Base-by-base conservation (phyloP, 2,888 invertebrate species). In the Andrena minutula region DNA sequence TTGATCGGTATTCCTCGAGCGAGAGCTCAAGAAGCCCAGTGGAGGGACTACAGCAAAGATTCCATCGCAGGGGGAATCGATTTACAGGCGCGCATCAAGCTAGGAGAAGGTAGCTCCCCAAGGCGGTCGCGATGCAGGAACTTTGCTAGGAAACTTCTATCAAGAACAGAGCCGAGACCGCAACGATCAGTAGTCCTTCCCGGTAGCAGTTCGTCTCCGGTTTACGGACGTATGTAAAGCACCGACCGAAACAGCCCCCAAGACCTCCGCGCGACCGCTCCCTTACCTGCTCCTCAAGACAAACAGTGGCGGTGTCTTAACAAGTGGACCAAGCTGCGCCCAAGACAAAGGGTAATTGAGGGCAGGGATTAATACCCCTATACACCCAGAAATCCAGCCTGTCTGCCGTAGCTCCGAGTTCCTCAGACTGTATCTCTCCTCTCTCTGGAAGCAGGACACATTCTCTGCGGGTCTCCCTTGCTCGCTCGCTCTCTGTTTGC, bases 281-380 rank as follows among this genome's bases (percentile, higher is more conserved):
- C 84, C 85, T 89, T 90, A 90, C 91, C 91, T 91, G 91, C 90
- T 92, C 90, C 91, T 92, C 90, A 94, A 94, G 94, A 94, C 94
- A 94, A 94, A 94, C 94, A 94, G 94, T 94, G 92, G 93, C 93
- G 93, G 93, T 93, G 94, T 94, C 94, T 94, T 94, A 94, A 94
- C 93, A 93, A 94, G 94, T 94, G 94, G 94, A 94, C 94, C 93
- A 93, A 94, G 93, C 93, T 92, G 92, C 90, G 93, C 93, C 93
- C 94, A 94, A 94, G 94, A 94, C 94, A 94, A 94, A 94, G 93
- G 94, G 94, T 93, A 94, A 94, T 94, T 94, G 94, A 94, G 94
- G 93, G 92, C 93, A 93, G 93, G 94, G 93, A 94, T 94, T 94
- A 94, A 94, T 94, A 93, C 94, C 93, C 94, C 93, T 93, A 94